Conservation (phyloP, 2,113 vertebrate genomes). For the Elanoides forficatus region DNA sequence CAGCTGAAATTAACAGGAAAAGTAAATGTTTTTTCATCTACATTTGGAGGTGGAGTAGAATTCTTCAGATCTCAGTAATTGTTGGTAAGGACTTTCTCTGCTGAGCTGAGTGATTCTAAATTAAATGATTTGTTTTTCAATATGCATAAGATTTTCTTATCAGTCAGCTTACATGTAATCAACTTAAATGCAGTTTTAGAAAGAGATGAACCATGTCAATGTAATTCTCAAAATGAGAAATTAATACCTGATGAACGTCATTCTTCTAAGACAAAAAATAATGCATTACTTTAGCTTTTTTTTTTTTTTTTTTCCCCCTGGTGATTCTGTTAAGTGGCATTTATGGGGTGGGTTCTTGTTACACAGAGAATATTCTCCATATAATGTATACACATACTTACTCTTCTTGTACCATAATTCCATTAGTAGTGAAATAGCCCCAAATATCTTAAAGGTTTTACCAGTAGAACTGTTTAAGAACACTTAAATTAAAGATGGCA, state of each 20-base stretch:
- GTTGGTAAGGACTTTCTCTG: neutral
- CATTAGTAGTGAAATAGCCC: neutral
- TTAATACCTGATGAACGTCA: slow-evolving; percentile 28
- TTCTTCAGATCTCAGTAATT: neutral
- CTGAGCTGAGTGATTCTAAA: slow-evolving; percentile 21
- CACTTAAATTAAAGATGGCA: neutral
- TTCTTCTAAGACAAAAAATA: neutral
- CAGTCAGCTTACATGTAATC: slow-evolving; percentile 18
- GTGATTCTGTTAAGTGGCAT: neutral
- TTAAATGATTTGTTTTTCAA: slow-evolving; percentile 31
- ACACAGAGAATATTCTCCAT: neutral
- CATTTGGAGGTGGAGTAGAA: neutral
- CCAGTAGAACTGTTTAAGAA: neutral
- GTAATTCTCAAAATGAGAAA: slow-evolving; percentile 10
- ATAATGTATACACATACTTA: neutral
- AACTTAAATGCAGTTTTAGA: slow-evolving; percentile 29
- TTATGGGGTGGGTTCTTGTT: neutral
- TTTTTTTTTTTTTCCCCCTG: neutral
- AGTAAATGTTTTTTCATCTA: neutral
- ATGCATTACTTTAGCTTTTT: neutral
- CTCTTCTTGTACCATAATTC: neutral
- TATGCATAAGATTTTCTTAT: slow-evolving; percentile 32
- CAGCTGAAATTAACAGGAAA: neutral
- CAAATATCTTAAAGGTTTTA: neutral
- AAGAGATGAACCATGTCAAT: neutral